phyloP scores from a whole-genome alignment of 2,888 invertebrate genomes.

The Bhutanitis thaidina region DNA sequence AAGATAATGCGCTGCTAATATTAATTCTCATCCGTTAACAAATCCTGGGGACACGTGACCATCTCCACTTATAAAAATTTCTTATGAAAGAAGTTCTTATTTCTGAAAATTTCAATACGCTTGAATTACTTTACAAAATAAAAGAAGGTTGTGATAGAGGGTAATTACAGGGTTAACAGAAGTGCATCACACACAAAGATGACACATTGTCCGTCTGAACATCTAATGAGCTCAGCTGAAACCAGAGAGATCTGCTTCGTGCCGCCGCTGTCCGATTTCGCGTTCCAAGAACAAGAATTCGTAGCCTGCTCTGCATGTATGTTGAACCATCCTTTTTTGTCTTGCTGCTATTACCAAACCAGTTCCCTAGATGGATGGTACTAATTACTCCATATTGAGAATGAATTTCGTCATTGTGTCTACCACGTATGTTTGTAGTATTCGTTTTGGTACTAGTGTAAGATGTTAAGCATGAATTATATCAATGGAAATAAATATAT shows the following conservation, averaged over 20 bases:
- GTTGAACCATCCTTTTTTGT: conserved; percentile 41
- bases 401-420: neutral
- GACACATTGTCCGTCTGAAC: conserved; percentile 22
- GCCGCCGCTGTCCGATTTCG: conserved; percentile 27
- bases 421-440: neutral
- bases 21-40: no score
- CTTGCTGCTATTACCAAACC: conserved; percentile 30
- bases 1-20: no score
- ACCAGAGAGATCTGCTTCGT: conserved; percentile 33
- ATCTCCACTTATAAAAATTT: no score
- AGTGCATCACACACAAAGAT: conserved; percentile 36
- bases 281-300: conserved; percentile 5
- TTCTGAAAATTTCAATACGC: no score
- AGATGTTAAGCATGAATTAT: neutral
- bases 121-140: no score
- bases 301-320: conserved; percentile 17
- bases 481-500: neutral
- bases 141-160: no score
- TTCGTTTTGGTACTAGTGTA: no score
- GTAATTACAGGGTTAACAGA: conserved; percentile 38
- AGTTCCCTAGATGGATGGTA: conserved; percentile 43
- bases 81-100: no score
- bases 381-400: conserved; percentile 31
- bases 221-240: conserved; percentile 24
- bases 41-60: no score